Base-by-base conservation (phyloP, 2,888 invertebrate genomes). In the Acanthococcus lagerstroemiae region DNA sequence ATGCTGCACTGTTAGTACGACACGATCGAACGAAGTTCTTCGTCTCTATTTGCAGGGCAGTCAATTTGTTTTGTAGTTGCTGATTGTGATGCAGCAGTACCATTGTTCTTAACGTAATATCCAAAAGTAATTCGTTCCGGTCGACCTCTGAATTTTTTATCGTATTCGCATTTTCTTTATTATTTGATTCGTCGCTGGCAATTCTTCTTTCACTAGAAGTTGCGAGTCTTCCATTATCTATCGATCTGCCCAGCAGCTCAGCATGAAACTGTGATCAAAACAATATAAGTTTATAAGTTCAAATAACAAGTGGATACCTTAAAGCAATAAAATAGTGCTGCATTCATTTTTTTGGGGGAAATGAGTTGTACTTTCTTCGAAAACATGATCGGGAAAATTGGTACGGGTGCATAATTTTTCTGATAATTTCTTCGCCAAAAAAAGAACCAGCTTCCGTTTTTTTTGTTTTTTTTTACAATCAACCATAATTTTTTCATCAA, bases 41-140 rank as follows among this genome's bases (percentile, higher is more conserved):
- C 0, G 85, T 84, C 75, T 85, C 84, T 67, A 80, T 77, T 71
- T 83, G 82, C 44, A 85, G 73, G 26, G 79, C 81, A 5, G 81
- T 77, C 66, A 85, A 77, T 71, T 83, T 82, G 68, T 80, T 79
- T 71, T 84, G 84, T 67, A 85, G 78, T 48, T 82, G 72, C 68
- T 78, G 80, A 75, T 84, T 84, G 69, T 81, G 81, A 68, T 82
- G 80, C 77, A 84, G 80, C 22, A 85, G 76, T 12, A 80, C 80
- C 46, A 84, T 80, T 0, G 84, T 84, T 72, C 82, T 82, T 74
- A 82, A 78, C 4, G 84, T 84, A 5, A 84, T 80, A 61, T 83
- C 81, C 26, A 84, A 75, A 48, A 85, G 79, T 7, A 65, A 26
- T 45, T 65, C 65, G 25, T 65, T 55, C 22, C 55, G 65, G 54